These are phyloP conservation scores for Volucella zonaria DNA, from an alignment of 2,888 invertebrate species.

Conservation along the genomic window DNA sequence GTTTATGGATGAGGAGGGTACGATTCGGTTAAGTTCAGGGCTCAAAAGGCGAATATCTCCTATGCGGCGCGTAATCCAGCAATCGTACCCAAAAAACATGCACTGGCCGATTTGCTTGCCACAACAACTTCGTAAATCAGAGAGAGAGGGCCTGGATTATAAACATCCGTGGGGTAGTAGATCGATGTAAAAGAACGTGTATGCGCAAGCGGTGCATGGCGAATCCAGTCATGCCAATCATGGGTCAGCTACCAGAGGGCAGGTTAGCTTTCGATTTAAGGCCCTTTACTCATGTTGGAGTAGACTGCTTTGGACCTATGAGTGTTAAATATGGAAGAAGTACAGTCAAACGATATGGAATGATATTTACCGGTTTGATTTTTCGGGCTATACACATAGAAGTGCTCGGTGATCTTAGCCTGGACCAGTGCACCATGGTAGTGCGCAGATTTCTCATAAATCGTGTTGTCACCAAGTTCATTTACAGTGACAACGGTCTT, in stretches of 20 bases:
- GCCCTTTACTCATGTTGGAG: slow-evolving; percentile 18
- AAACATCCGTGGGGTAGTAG: slow-evolving; percentile 2
- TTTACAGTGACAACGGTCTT: slow-evolving; percentile 3
- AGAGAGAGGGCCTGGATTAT: slow-evolving; percentile 17
- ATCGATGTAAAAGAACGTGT: background rate
- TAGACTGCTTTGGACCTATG: slow-evolving; percentile 24
- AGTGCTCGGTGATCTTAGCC: slow-evolving; percentile 13
- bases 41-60: background rate
- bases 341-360: slow-evolving; percentile 26
- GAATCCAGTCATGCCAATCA: background rate
- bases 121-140: slow-evolving; percentile 23
- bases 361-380: slow-evolving; percentile 31
- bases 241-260: slow-evolving; percentile 20
- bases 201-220: slow-evolving; percentile 7
- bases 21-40: slow-evolving; percentile 22
- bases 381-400: slow-evolving; percentile 29
- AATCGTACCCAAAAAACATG: slow-evolving; percentile 21
- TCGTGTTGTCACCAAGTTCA: slow-evolving; percentile 1
- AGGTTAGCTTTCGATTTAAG: slow-evolving; percentile 1
- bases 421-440: slow-evolving; percentile 21
- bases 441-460: slow-evolving; percentile 12
- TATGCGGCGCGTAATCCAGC: slow-evolving; percentile 28
- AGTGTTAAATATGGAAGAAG: slow-evolving; percentile 20
- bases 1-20: slow-evolving; percentile 2
- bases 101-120: background rate